These are phyloP conservation scores for Centroberyx gerrardi DNA, from an alignment of 2,797 vertebrate genomes.

Conservation along the genomic window DNA sequence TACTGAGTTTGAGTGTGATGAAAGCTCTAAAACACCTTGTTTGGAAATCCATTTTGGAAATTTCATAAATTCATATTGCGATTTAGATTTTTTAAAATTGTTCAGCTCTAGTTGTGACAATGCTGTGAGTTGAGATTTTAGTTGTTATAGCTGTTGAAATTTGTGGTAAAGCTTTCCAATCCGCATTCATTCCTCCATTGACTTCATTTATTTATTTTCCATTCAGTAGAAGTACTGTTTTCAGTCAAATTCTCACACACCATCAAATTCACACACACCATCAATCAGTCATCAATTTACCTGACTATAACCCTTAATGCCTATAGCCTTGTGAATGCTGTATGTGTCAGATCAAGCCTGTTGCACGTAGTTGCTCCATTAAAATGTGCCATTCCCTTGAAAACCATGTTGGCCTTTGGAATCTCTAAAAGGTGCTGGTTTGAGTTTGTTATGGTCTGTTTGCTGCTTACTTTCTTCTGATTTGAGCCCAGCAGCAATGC, in stretches of 20 bases:
- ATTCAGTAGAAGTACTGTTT: neutral
- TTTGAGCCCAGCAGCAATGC: constrained; percentile 61
- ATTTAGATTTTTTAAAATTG: no score
- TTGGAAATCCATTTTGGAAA: no score
- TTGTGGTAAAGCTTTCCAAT: no score
- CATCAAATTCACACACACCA: neutral
- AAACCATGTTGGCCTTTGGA: constrained; percentile 18
- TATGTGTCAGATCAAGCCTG: neutral
- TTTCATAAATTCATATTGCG: no score
- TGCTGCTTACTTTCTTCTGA: constrained; percentile 48
- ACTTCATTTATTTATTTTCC: neutral
- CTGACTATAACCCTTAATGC: neutral
- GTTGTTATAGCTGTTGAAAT: neutral
- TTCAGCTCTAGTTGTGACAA: no score
- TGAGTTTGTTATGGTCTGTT: constrained; percentile 50
- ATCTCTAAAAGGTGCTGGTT: constrained; percentile 55
- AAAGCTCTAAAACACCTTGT: no score
- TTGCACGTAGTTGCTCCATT: constrained; percentile 9
- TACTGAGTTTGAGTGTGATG: no score
- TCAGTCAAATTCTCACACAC: neutral
- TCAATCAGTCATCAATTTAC: neutral
- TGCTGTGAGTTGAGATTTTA: neutral
- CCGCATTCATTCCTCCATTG: neutral
- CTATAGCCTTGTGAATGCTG: constrained; percentile 12
- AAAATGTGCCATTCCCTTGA: constrained; percentile 7